Conservation (phyloP, 2,888 invertebrate genomes). For the Platypus cylindrus region DNA sequence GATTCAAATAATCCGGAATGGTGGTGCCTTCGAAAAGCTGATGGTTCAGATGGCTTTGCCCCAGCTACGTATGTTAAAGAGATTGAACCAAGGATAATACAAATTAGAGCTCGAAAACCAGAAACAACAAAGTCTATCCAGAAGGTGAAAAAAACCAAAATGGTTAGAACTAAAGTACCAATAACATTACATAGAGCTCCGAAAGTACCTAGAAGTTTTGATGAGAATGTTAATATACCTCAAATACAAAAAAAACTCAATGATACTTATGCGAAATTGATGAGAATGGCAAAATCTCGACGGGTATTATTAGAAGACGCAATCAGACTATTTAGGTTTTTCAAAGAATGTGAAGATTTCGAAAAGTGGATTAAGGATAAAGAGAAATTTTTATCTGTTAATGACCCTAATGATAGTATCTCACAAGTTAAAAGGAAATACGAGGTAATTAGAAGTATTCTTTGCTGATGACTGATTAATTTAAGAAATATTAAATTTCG, state of each 20-base stretch:
- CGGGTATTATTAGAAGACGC: constrained; percentile 82
- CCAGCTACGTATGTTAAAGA: constrained; percentile 94
- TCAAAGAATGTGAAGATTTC: constrained; percentile 94
- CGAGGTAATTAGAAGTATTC: constrained; percentile 47
- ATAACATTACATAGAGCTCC: constrained; percentile 45
- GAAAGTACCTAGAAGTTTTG: constrained; percentile 30
- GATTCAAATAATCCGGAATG: constrained; percentile 95
- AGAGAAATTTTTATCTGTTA: constrained; percentile 71
- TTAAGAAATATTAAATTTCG: too few relatives aligned
- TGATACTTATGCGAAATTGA: constrained; percentile 67
- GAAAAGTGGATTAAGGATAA: constrained; percentile 96
- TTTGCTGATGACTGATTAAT: too few relatives aligned
- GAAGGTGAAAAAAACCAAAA: constrained; percentile 79
- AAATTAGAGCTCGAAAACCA: constrained; percentile 72
- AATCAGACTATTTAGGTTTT: constrained; percentile 83
- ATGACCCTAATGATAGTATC: constrained; percentile 78
- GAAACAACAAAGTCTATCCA: constrained; percentile 74
- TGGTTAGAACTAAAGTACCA: constrained; percentile 75
- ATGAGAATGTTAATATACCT: constrained; percentile 66
- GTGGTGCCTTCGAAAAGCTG: constrained; percentile 95
- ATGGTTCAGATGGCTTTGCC: constrained; percentile 90
- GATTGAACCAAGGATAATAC: constrained; percentile 74
- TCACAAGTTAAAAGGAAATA: constrained; percentile 90
- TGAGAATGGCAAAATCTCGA: constrained; percentile 65
- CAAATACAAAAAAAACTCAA: constrained; percentile 69